These are phyloP conservation scores for Nothoprocta pentlandii DNA, from an alignment of 2,113 vertebrate species.

Conservation along the genomic window DNA sequence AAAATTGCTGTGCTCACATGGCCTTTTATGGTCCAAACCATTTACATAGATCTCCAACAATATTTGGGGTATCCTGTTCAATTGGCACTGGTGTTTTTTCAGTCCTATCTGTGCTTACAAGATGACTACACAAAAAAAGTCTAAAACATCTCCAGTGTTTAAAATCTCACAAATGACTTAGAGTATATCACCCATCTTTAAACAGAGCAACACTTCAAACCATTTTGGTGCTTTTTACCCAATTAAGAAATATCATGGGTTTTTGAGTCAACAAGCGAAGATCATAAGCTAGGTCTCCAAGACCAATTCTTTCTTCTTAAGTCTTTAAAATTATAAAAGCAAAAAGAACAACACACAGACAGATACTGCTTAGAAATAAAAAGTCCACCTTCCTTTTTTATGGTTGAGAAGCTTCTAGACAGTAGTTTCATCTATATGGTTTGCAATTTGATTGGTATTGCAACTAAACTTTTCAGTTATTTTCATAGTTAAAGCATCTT, in stretches of 20 bases:
- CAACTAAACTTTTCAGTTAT: neutral
- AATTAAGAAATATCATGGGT: neutral
- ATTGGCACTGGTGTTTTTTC: neutral
- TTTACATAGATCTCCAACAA: neutral
- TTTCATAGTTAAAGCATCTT: neutral
- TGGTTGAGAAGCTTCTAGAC: neutral
- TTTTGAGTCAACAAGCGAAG: neutral
- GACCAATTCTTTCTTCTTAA: neutral
- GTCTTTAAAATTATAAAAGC: neutral
- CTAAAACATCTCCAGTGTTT: neutral
- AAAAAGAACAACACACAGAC: neutral
- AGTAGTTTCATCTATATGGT: neutral
- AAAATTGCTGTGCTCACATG: neutral
- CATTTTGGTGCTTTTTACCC: fast-evolving
- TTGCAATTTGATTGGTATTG: neutral
- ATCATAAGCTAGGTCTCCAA: neutral
- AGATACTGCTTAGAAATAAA: neutral
- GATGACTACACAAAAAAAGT: neutral
- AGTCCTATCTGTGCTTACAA: neutral
- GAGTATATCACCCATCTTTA: neutral
- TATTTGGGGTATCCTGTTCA: neutral
- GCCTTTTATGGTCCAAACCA: neutral
- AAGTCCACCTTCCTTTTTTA: neutral
- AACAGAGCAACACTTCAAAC: neutral
- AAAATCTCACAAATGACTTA: neutral